These are phyloP conservation scores for Drosophila kokeensis DNA, from an alignment of 2,888 invertebrate genomes.

Conservation along the genomic window DNA sequence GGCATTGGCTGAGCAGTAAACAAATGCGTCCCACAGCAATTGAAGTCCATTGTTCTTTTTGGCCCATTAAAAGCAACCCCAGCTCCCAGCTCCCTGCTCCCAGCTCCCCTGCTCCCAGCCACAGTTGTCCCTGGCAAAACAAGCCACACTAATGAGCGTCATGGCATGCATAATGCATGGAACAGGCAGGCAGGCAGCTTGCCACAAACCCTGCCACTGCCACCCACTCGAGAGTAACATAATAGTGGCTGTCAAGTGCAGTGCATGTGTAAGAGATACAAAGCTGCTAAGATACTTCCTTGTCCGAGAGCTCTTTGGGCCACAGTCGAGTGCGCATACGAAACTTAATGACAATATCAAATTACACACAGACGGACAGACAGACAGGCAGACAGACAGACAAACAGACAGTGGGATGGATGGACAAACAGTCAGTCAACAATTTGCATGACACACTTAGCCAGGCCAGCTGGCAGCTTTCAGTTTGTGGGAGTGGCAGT, in stretches of 20 bases:
- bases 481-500: conserved; percentile 34
- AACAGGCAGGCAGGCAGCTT: conserved; percentile 5
- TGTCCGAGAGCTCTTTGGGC: conserved; percentile 60
- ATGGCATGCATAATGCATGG: conserved; percentile 76
- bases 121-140: conserved; percentile 26
- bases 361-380: conserved; percentile 51
- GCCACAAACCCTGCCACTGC: conserved; percentile 28
- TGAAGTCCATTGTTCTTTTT: conserved; percentile 73
- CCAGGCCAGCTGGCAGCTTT: conserved; percentile 29
- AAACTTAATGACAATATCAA: conserved; percentile 79
- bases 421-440: conserved; percentile 4
- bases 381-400: conserved; percentile 5
- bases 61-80: conserved; percentile 56
- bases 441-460: conserved; percentile 78
- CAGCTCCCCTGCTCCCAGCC: not conserved
- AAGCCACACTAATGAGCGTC: conserved; percentile 72
- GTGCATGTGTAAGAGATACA: conserved; percentile 68
- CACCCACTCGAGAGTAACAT: conserved; percentile 62
- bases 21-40: conserved; percentile 50
- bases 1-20: conserved; percentile 37
- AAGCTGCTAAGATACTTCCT: conserved; percentile 65
- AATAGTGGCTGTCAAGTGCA: conserved; percentile 79
- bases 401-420: conserved; percentile 9
- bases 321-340: conserved; percentile 77
- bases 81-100: not conserved